Evolutionary conservation across 2,888 invertebrate species (phyloP).

Genomic region (Drosophila helvetica): DNA sequence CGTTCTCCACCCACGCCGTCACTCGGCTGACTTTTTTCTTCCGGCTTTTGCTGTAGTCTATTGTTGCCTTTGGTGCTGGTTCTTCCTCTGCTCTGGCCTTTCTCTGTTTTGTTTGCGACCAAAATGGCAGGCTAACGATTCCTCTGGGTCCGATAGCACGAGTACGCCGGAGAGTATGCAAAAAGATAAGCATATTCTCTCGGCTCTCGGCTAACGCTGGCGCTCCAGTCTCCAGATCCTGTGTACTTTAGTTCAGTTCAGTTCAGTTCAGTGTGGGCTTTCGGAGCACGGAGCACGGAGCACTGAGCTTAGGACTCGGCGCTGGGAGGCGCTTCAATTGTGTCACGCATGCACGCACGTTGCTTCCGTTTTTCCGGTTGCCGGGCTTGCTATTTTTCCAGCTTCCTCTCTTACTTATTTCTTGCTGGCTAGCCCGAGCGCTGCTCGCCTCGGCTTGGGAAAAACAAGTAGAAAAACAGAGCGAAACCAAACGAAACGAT

Average conservation of each 20-base stretch:
- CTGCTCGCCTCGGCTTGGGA: conserved; percentile 11
- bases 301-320: conserved; percentile 29
- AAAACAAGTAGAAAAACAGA: conserved; percentile 18
- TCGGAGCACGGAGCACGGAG: background rate
- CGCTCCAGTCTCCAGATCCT: background rate
- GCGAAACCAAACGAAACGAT: conserved; percentile 15
- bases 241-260: background rate
- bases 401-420: conserved; percentile 34
- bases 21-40: conserved; percentile 50
- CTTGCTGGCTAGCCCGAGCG: conserved; percentile 44
- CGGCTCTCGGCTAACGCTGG: conserved; percentile 6
- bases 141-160: conserved; percentile 68
- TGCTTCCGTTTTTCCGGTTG: conserved; percentile 80
- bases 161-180: conserved; percentile 33
- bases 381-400: conserved; percentile 75
- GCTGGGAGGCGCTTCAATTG: conserved; percentile 73
- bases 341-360: conserved; percentile 82
- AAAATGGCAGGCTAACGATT: conserved; percentile 75
- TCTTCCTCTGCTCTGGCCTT: conserved; percentile 25
- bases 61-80: conserved; percentile 64
- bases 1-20: conserved; percentile 57
- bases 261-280: too few species aligned
- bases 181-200: conserved; percentile 59
- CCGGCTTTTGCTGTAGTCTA: conserved; percentile 46
- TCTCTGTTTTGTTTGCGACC: conserved; percentile 72